These are phyloP conservation scores for Tragelaphus strepsiceros DNA, from an alignment of 2,113 vertebrate species.

Conservation along the genomic window DNA sequence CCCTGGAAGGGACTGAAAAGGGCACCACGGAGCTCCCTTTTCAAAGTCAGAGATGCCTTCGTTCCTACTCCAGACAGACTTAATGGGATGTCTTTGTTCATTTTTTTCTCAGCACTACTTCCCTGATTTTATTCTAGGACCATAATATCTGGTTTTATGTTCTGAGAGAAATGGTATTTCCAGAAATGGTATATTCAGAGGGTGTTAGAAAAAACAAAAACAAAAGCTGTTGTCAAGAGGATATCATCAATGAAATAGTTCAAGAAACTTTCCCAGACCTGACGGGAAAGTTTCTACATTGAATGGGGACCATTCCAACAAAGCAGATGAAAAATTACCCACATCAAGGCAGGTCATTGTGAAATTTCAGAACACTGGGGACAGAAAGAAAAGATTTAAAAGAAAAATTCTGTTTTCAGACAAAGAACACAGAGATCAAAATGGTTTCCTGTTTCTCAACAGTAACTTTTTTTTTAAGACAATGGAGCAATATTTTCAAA, in stretches of 20 bases:
- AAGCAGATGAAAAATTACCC: neutral
- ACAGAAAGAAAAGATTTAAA: neutral
- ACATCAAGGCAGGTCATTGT: neutral
- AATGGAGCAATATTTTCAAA: neutral
- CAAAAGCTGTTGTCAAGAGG: neutral
- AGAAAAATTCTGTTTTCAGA: neutral
- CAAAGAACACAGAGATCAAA: neutral
- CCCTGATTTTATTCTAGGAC: neutral
- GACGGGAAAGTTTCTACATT: neutral
- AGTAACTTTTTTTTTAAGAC: neutral
- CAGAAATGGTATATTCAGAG: neutral
- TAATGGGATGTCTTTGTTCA: neutral
- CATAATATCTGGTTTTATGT: neutral
- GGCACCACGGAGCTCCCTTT: neutral
- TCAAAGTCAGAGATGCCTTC: neutral
- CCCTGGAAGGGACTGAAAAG: neutral
- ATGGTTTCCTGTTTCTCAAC: neutral
- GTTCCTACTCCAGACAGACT: neutral
- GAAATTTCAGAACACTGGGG: neutral
- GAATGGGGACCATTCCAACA: neutral
- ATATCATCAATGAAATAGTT: neutral
- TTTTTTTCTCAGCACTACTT: neutral
- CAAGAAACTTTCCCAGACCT: neutral
- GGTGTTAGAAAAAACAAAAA: neutral
- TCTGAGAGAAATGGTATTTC: neutral